phyloP scores from a whole-genome alignment of 92 coral and sea anemone species.

The Porites rus region DNA sequence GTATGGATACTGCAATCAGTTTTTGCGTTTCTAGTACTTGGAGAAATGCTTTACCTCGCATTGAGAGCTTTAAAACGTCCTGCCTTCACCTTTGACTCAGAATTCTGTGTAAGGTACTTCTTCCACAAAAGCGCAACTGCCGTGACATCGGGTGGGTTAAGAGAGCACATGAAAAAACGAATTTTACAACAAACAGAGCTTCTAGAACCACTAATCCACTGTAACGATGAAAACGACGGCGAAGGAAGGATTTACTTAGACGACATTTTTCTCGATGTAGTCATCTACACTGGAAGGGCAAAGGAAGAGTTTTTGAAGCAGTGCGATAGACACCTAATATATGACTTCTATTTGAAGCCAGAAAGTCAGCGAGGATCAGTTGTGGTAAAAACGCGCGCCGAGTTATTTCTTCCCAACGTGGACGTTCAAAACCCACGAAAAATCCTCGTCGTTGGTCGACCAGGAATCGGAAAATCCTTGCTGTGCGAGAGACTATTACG shows the following conservation, averaged over 20 bases:
- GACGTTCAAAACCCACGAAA: constrained; percentile 49
- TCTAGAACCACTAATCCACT: constrained; percentile 49
- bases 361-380: constrained; percentile 30
- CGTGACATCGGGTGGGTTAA: not conserved
- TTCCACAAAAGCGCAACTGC: constrained; percentile 29
- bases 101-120: constrained; percentile 50
- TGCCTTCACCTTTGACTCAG: constrained; percentile 40
- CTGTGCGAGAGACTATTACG: constrained; percentile 57
- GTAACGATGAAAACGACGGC: not conserved
- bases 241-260: constrained; percentile 8
- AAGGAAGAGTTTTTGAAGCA: constrained; percentile 10
- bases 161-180: constrained; percentile 3
- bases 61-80: not conserved
- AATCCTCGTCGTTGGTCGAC: constrained; percentile 60
- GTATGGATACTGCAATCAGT: constrained; percentile 7
- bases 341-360: constrained; percentile 31
- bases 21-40: constrained; percentile 29
- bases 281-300: constrained; percentile 38
- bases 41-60: constrained; percentile 45
- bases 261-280: constrained; percentile 12
- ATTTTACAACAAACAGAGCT: constrained; percentile 30
- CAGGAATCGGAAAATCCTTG: constrained; percentile 73
- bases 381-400: constrained; percentile 8
- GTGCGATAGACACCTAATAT: constrained; percentile 19
- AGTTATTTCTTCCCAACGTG: constrained; percentile 25